Evolutionary conservation across 1,140 invertebrate genomes (phyloP).

Genomic region (Tetragnatha versicolor): DNA sequence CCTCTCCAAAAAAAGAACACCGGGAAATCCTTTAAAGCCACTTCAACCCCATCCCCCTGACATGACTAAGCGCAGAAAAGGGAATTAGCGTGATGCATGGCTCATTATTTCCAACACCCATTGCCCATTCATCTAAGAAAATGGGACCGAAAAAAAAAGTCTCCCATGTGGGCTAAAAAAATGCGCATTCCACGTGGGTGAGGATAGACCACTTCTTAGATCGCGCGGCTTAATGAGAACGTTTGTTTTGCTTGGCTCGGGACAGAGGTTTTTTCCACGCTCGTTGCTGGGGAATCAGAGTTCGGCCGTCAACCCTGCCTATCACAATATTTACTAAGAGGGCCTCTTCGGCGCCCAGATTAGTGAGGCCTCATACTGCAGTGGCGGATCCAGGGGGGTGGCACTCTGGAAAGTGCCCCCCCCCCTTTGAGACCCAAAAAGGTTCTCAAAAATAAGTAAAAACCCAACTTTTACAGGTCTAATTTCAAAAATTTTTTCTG

Average conservation of each 20-base stretch:
- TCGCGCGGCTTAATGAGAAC: constrained; percentile 30
- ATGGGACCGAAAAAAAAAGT: neutral
- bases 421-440: no score
- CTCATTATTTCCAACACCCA: neutral
- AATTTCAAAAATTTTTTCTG: no score
- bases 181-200: neutral
- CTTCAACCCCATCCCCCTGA: no score
- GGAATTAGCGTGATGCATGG: constrained; percentile 14
- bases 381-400: constrained; percentile 8
- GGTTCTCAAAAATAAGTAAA: no score
- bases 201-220: constrained; percentile 40
- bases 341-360: constrained; percentile 44
- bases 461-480: no score
- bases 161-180: neutral
- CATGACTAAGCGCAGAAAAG: neutral
- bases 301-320: constrained; percentile 21
- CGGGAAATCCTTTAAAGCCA: no score
- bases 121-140: constrained; percentile 7
- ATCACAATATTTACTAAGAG: constrained; percentile 52
- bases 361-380: neutral
- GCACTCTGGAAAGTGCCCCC: neutral
- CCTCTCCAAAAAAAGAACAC: neutral
- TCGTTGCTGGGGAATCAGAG: constrained; percentile 15
- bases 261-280: neutral
- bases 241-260: constrained; percentile 46